These are phyloP conservation scores for Pterostichus niger DNA, from an alignment of 2,888 invertebrate species.

Conservation along the genomic window DNA sequence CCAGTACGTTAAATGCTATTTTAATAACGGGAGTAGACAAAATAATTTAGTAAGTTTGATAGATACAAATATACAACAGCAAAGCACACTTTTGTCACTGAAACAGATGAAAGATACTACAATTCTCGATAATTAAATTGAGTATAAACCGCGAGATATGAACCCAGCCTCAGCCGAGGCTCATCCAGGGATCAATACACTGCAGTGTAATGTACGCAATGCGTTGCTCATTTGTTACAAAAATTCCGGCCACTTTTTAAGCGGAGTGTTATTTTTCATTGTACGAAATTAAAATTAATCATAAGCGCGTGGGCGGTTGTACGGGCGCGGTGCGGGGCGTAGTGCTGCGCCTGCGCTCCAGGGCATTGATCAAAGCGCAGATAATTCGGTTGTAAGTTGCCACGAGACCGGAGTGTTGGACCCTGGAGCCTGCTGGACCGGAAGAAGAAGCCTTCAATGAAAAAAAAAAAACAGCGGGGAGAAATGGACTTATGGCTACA, in stretches of 20 bases:
- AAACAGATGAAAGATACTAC: too few relatives aligned
- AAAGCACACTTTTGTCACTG: too few relatives aligned
- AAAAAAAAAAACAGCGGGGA: too few relatives aligned
- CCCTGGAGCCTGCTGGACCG: background rate
- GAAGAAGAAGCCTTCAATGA: too few relatives aligned
- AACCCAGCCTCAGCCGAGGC: background rate
- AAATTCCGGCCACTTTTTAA: conserved; percentile 56
- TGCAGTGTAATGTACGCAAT: conserved; percentile 60
- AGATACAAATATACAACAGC: too few relatives aligned
- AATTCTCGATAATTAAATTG: background rate
- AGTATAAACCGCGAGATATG: background rate
- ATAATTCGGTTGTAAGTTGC: conserved; percentile 59
- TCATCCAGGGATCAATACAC: conserved; percentile 50
- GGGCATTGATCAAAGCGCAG: conserved; percentile 62
- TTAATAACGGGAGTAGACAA: too few relatives aligned
- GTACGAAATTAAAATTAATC: conserved; percentile 65
- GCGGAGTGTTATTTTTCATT: conserved; percentile 61
- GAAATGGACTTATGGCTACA: too few relatives aligned
- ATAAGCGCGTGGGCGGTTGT: conserved; percentile 34
- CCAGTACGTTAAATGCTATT: too few relatives aligned
- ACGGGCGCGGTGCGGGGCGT: background rate
- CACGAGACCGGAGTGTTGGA: conserved; percentile 22
- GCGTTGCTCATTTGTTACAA: conserved; percentile 62
- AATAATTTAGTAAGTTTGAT: too few relatives aligned
- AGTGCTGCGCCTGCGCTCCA: conserved; percentile 41